Base-by-base conservation (phyloP, 1,140 invertebrate species). In the Drosophila nigrodunni region DNA sequence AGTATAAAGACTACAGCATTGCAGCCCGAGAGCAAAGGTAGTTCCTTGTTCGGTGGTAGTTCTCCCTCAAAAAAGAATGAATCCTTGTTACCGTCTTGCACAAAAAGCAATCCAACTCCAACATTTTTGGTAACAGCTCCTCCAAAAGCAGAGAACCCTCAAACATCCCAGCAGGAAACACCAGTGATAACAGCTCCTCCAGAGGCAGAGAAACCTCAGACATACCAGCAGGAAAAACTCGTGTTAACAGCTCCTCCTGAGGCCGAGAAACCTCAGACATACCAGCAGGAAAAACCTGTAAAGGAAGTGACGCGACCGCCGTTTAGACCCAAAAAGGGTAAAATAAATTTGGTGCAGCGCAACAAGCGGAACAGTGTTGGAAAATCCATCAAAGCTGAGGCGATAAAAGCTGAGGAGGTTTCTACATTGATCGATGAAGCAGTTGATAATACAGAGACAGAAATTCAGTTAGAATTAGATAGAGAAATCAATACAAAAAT, bases 281-380 rank as follows among this genome's bases (percentile, higher is more conserved):
- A 11, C 4, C 10, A 76, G 25, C n/a, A 11, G 3, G 37, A 8
- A 9, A 13, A 30, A 30, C 25, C 25, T 6, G 6, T 7, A 3
- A 13, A 61, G 11, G 9, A 49, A 64, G 35, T 4, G 21, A 71
- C 35, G 9, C 54, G 35, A 7, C 37, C 11, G 35, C 50, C 83
- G 2, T 35, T 67, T 10, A 80, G 78, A 30, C 74, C 72, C 13
- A 91, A 82, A 37, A 91, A 73, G 39, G 78, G 74, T 1, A 90
- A 91, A 77, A 76, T 91, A 3, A 91, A 91, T 76, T 72, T 91
- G 21, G 90, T 91, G 2, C 80, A 90, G 43, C 82, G 90, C 6
- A 78, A 54, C 10, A 91, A 89, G 25, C 73, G 55, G 35, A 4
- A 37, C 1, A 67, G 43, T 39, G 13, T 15, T 3, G 46, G n/a